A percentile compares a stretch with the other conserved stretches of the same genome.
Conservation (phyloP, 2,113 vertebrate genomes). For the Neopipo cinnamomea region DNA sequence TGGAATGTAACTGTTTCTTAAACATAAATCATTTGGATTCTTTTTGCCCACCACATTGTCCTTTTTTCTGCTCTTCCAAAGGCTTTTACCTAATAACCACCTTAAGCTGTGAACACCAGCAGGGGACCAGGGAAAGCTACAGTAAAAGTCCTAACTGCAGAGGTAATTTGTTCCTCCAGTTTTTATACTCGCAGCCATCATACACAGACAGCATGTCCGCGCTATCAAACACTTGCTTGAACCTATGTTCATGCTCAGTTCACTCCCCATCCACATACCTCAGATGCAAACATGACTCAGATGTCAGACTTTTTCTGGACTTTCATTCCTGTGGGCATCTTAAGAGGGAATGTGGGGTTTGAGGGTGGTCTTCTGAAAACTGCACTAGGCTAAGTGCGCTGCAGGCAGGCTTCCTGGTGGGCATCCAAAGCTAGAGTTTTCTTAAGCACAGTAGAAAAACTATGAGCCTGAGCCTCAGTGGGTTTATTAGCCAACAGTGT, state of each 20-base stretch:
- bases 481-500: background rate
- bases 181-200: background rate
- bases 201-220: rapidly evolving
- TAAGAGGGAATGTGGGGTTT: background rate
- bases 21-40: background rate
- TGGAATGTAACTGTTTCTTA: background rate
- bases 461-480: background rate
- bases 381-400: background rate
- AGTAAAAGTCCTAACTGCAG: background rate
- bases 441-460: background rate
- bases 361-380: background rate
- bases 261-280: background rate
- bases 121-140: background rate
- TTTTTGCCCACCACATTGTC: background rate
- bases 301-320: background rate
- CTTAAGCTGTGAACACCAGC: background rate
- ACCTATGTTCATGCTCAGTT: rapidly evolving
- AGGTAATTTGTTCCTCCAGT: background rate
- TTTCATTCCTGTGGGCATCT: background rate
- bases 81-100: background rate
- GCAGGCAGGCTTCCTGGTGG: background rate
- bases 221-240: rapidly evolving
- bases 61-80: background rate
- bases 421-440: background rate
- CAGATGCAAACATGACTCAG: background rate